Conservation (phyloP, 30 jellyfish, hydroid and myxozoan species). For the Rhopilema esculentum region DNA sequence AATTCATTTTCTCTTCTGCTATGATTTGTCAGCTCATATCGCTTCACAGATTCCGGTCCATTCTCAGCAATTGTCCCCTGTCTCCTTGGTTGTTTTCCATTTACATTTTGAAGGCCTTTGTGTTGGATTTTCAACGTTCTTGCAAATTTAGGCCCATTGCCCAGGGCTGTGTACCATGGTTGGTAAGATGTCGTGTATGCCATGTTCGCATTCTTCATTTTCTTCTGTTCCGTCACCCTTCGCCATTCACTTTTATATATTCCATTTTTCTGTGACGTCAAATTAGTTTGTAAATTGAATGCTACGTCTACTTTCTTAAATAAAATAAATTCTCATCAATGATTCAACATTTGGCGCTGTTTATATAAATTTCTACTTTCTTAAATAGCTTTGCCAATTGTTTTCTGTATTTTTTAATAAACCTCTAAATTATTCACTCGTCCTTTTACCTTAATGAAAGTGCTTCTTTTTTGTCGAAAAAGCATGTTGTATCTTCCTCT, state of each 20-base stretch:
- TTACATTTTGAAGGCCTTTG: background rate
- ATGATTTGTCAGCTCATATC: background rate
- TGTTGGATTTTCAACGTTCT: background rate
- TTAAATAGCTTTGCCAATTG: no score
- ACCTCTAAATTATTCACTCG: no score
- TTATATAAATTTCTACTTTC: no score
- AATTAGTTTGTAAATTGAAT: background rate
- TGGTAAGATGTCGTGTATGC: background rate
- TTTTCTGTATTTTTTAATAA: no score
- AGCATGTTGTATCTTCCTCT: no score
- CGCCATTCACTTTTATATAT: background rate
- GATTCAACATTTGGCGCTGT: no score
- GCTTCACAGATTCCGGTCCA: background rate
- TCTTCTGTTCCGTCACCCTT: background rate
- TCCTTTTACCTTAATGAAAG: no score
- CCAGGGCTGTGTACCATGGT: background rate
- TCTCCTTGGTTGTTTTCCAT: background rate
- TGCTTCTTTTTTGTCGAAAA: no score
- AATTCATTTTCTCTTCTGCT: background rate
- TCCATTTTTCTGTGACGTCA: background rate
- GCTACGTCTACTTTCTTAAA: background rate
- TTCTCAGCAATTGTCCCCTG: background rate
- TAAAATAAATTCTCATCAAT: background rate
- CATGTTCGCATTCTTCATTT: background rate
- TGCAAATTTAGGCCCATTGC: background rate